Evolutionary conservation across 35 echinoderm and acorn worm genomes (phyloP).

Genomic region (Anneissia japonica): DNA sequence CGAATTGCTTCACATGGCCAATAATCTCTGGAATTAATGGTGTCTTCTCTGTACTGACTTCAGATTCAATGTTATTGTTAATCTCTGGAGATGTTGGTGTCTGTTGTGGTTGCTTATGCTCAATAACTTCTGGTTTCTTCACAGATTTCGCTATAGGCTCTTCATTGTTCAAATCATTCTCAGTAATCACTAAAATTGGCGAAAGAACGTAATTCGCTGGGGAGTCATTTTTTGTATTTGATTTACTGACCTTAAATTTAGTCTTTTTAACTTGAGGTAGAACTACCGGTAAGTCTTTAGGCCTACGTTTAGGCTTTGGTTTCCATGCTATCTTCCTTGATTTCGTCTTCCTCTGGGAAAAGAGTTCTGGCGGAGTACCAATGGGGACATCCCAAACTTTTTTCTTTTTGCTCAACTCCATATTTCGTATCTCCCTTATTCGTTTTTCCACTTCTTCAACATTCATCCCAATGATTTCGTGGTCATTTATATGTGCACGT

Average conservation of each 20-base stretch:
- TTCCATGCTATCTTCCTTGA: background rate
- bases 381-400: background rate
- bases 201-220: too few species aligned
- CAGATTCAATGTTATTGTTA: background rate
- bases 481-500: conserved; percentile 9
- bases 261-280: background rate
- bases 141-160: too few species aligned
- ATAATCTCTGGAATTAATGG: background rate
- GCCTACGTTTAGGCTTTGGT: background rate
- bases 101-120: too few species aligned
- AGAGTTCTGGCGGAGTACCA: background rate
- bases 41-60: background rate
- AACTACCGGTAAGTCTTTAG: background rate
- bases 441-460: conserved; percentile 18
- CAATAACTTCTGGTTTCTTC: too few species aligned
- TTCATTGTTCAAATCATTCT: too few species aligned
- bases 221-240: too few species aligned
- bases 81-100: too few species aligned
- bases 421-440: background rate
- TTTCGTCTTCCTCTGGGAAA: background rate
- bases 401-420: background rate
- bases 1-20: background rate
- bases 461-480: conserved; percentile 1
- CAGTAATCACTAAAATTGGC: too few species aligned
- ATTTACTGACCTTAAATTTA: background rate